Conservation (phyloP, 2,888 invertebrate species). For the Dasysyrphus albostriatus region DNA sequence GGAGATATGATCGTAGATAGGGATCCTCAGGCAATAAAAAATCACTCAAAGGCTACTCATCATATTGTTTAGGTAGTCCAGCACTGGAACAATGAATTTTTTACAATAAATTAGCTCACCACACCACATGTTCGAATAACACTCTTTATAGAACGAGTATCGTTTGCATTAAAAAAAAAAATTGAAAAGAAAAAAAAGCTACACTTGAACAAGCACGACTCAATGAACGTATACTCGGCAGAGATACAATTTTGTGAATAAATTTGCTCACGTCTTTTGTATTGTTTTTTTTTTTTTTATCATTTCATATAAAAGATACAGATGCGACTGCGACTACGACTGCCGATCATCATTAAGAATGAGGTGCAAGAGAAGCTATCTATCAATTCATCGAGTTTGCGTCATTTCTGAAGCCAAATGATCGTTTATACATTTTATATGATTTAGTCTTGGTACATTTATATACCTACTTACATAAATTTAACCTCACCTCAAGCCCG, state of each 20-base stretch:
- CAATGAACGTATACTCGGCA: not conserved
- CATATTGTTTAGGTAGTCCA: not conserved
- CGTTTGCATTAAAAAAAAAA: constrained; percentile 24
- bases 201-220: constrained; percentile 9
- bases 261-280: constrained; percentile 5
- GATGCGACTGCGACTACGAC: not conserved
- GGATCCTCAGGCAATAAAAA: not conserved
- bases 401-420: not conserved
- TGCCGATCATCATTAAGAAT: constrained; percentile 5
- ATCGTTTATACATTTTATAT: constrained; percentile 3
- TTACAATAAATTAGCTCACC: constrained; percentile 60
- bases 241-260: constrained; percentile 12
- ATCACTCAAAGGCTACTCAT: not conserved
- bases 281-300: not conserved
- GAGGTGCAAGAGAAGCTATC: not conserved
- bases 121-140: constrained; percentile 59
- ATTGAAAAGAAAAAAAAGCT: constrained; percentile 2
- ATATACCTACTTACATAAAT: no score
- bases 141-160: constrained; percentile 15
- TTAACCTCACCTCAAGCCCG: constrained; percentile 24
- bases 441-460: no score
- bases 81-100: not conserved
- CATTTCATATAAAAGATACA: not conserved
- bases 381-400: constrained; percentile 31
- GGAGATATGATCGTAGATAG: no score